Conservation (phyloP, 1,140 invertebrate species). For the Carcinoscorpius rotundicauda region DNA sequence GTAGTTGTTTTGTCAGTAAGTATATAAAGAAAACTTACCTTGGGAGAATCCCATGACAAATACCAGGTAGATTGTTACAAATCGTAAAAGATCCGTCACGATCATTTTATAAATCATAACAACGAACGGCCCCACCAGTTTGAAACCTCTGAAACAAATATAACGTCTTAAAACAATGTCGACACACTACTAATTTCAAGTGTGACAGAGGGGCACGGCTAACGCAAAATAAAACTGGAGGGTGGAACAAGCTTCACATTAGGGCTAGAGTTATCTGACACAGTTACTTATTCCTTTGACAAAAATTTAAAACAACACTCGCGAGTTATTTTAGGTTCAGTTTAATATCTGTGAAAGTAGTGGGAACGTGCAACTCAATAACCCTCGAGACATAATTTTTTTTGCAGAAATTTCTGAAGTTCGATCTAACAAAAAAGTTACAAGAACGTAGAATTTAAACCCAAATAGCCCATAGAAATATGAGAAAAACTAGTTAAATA, state of each 20-base stretch:
- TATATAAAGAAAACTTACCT: conserved; percentile 42
- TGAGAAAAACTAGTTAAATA: no score
- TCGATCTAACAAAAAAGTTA: no score
- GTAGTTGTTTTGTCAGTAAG: neutral
- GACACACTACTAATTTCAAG: neutral
- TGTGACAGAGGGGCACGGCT: neutral
- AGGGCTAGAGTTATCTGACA: neutral
- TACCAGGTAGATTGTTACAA: conserved; percentile 90
- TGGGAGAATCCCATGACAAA: conserved; percentile 97
- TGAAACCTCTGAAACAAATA: conserved; percentile 66
- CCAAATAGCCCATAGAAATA: no score
- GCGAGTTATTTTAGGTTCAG: no score
- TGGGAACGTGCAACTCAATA: no score
- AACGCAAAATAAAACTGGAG: neutral
- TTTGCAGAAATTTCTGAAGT: no score
- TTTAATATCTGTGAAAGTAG: no score
- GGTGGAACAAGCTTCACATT: neutral
- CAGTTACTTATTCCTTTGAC: no score
- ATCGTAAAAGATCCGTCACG: conserved; percentile 83
- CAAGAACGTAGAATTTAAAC: no score
- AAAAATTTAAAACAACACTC: no score
- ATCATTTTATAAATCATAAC: conserved; percentile 99
- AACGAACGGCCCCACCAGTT: conserved; percentile 95
- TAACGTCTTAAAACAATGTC: neutral
- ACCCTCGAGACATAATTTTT: no score